Evolutionary conservation across 2,113 vertebrate species (phyloP), one percentile per base, ranked within the genome.

Genomic region (Passer domesticus): DNA sequence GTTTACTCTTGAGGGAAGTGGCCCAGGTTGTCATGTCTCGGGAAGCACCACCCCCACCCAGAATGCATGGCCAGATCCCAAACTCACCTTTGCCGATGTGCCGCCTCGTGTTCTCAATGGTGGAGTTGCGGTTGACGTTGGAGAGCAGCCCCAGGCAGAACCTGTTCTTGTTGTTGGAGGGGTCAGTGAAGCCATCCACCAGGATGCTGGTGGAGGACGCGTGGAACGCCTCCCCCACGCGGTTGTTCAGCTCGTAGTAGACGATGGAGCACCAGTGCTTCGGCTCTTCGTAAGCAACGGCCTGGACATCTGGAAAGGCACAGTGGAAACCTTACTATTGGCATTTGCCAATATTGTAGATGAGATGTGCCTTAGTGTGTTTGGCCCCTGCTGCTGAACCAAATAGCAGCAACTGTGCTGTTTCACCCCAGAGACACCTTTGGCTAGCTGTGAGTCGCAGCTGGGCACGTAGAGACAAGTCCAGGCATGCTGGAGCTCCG

Each of bases 191-290:
- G 95, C 99, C 99, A 50, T 99, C 99, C 87, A 99, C 99, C 73
- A 99, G 95, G 93, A 99, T 98, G 20, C 99, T 99, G 67, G 99
- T 99, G 96, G 99, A 99, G 92, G 99, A 99, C 11, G 99, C 99
- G 10, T 99, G 99, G 98, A 99, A 99, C 0, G 99, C 99, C 92
- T 99, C 99, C 9, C 99, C 99, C 1, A 99, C 99, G 0, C 99
- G 99, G 92, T 99, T 99, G 97, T 99, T 99, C 94, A 99, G 98
- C 98, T 99, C 99, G 10, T 99, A 99, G 98, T 99, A 99, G 95
- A 99, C 99, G 94, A 99, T 99, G 66, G 99, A 99, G 97, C 99
- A 99, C 99, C 99, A 99, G 98, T 99, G 99, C 97, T 99, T 99
- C 2, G 99, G 99, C 92, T 99, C 99, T 85, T 99, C 98, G 0